Conservation (phyloP, 2,888 invertebrate species). For the Scaptomyza polygonia region DNA sequence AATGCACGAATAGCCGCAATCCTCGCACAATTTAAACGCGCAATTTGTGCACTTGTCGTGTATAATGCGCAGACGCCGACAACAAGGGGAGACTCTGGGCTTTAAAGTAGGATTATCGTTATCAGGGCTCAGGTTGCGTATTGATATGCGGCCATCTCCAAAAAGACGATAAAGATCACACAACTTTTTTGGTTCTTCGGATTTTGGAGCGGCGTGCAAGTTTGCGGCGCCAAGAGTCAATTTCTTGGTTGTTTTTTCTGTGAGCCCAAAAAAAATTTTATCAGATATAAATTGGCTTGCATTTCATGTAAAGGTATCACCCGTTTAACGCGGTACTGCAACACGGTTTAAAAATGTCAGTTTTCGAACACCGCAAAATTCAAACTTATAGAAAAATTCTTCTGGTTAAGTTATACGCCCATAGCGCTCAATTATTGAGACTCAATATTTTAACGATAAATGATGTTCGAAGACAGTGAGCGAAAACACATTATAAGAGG, state of each 20-base stretch:
- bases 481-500: no score
- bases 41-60: slow-evolving; percentile 70
- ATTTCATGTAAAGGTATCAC: no score
- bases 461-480: no score
- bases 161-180: slow-evolving; percentile 58
- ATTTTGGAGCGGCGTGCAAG: background rate
- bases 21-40: slow-evolving; percentile 71
- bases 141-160: slow-evolving; percentile 71
- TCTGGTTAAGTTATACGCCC: no score
- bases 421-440: no score
- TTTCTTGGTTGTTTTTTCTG: slow-evolving; percentile 74
- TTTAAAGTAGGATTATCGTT: slow-evolving; percentile 46
- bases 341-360: no score
- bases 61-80: slow-evolving; percentile 61
- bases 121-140: slow-evolving; percentile 58
- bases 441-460: no score
- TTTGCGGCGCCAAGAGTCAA: slow-evolving; percentile 66
- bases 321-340: no score
- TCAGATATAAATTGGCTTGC: background rate
- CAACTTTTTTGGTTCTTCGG: slow-evolving; percentile 20
- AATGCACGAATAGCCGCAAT: slow-evolving; percentile 76
- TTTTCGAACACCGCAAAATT: no score
- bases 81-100: slow-evolving; percentile 58
- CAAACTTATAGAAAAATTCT: no score
- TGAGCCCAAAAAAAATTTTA: background rate